These are phyloP conservation scores for Enchytraeus crypticus DNA, from an alignment of 2,888 invertebrate genomes.

Conservation along the genomic window DNA sequence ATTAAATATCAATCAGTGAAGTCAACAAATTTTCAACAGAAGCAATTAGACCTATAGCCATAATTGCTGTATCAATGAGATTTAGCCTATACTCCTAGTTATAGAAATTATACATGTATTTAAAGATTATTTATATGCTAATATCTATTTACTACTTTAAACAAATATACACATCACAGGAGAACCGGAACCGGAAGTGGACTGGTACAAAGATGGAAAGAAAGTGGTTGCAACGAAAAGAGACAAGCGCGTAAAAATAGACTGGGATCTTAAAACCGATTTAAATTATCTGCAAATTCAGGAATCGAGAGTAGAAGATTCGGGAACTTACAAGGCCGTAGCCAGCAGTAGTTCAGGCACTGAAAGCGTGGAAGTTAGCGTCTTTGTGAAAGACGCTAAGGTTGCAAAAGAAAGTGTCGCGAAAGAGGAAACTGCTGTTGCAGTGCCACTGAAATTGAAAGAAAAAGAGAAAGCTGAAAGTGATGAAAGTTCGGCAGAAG, in stretches of 20 bases:
- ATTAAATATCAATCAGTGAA: no score
- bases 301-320: constrained; percentile 26
- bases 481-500: background rate
- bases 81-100: no score
- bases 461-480: background rate
- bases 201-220: constrained; percentile 27
- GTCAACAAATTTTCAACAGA: no score
- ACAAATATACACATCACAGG: background rate
- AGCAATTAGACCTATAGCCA: no score
- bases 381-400: background rate
- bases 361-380: background rate
- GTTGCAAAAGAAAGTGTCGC: background rate
- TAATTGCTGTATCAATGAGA: no score
- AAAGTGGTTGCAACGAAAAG: constrained; percentile 13
- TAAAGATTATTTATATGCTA: no score
- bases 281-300: constrained; percentile 28
- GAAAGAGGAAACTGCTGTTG: background rate
- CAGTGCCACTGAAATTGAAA: background rate
- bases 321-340: constrained; percentile 32
- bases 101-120: no score
- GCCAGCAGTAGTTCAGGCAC: constrained; percentile 1
- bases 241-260: constrained; percentile 10
- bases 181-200: constrained; percentile 23
- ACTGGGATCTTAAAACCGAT: constrained; percentile 24
- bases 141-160: background rate